phyloP scores from a whole-genome alignment of 2,797 vertebrate species.

The Rallus crepitans region DNA sequence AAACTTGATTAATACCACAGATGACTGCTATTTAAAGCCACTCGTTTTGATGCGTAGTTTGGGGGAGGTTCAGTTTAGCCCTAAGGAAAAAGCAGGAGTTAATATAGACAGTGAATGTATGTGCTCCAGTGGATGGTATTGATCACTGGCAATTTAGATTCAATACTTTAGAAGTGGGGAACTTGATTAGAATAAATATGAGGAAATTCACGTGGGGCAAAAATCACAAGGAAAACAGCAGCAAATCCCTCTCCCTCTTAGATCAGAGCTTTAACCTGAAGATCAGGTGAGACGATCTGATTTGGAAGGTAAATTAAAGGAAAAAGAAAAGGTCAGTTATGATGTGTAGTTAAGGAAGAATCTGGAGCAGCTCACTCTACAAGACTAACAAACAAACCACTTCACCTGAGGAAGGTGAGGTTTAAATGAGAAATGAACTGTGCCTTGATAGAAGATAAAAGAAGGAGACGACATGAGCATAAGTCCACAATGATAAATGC shows the following conservation, averaged over 20 bases:
- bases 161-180: background rate
- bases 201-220: background rate
- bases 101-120: background rate
- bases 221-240: background rate
- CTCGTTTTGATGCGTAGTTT: conserved; percentile 57
- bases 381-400: background rate
- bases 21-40: conserved; percentile 65
- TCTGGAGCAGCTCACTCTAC: background rate
- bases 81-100: conserved; percentile 55
- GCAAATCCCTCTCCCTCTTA: background rate
- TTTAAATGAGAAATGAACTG: background rate
- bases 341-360: background rate
- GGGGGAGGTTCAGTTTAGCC: conserved; percentile 41
- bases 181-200: background rate
- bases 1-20: conserved; percentile 74
- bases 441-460: background rate
- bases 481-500: background rate
- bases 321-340: background rate
- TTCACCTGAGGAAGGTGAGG: background rate
- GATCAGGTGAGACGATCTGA: background rate
- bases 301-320: background rate
- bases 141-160: background rate
- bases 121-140: background rate
- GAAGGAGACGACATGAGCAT: background rate
- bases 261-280: background rate